A percentile compares a stretch with the other conserved stretches of the same genome.
Evolutionary conservation across 2,888 invertebrate genomes (phyloP).

Genomic region (Darwinula stevensoni): DNA sequence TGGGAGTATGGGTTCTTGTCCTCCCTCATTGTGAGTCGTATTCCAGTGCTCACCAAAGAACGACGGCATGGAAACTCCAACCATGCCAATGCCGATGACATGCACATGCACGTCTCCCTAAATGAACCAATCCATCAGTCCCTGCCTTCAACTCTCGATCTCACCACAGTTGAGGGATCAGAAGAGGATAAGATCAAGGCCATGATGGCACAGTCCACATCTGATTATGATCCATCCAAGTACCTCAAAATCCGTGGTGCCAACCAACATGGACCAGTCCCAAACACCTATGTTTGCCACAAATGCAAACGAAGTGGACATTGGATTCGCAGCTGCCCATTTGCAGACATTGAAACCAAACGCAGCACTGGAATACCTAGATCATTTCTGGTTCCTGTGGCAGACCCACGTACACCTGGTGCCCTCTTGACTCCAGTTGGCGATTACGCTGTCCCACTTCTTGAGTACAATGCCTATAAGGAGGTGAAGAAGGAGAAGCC

Average conservation of each 20-base stretch:
- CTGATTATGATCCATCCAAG: conserved; percentile 87
- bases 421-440: conserved; percentile 70
- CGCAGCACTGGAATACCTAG: conserved; percentile 90
- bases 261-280: conserved; percentile 63
- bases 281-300: conserved; percentile 70
- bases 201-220: conserved; percentile 89
- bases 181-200: conserved; percentile 94
- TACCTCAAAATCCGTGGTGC: conserved; percentile 65
- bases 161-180: conserved; percentile 27
- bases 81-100: background rate
- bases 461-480: conserved; percentile 58
- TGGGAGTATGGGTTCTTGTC: no score
- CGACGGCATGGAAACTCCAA: conserved; percentile 20
- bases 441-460: conserved; percentile 56
- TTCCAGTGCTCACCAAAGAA: conserved; percentile 49
- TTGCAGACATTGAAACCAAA: conserved; percentile 42
- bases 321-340: conserved; percentile 88
- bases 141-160: background rate
- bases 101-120: background rate
- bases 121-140: no score
- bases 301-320: conserved; percentile 85
- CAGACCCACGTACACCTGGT: conserved; percentile 56
- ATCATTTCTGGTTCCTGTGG: conserved; percentile 83
- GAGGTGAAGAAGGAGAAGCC: conserved; percentile 36
- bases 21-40: conserved; percentile 72